Evolutionary conservation across 2,888 invertebrate genomes (phyloP).

Genomic region (Ophioninae sp.): DNA sequence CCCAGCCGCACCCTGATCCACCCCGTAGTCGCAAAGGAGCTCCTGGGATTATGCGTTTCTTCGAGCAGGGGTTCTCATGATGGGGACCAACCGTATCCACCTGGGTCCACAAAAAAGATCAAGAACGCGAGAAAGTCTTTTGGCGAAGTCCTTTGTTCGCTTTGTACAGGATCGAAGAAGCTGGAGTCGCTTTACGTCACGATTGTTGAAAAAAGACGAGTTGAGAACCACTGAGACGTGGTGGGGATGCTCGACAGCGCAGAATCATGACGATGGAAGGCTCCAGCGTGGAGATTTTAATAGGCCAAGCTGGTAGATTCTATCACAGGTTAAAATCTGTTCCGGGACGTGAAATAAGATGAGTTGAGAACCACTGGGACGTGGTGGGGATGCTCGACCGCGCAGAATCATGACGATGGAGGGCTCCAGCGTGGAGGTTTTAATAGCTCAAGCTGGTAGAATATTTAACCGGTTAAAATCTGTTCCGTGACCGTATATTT

Average conservation of each 20-base stretch:
- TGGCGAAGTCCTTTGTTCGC: background rate
- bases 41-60: conserved; percentile 67
- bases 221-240: conserved; percentile 32
- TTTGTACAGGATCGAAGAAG: background rate
- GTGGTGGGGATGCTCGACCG: conserved; percentile 13
- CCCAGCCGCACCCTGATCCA: conserved; percentile 69
- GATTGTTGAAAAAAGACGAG: background rate
- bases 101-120: conserved; percentile 10
- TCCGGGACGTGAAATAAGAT: background rate
- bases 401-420: background rate
- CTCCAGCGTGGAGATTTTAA: conserved; percentile 23
- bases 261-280: background rate
- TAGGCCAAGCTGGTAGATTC: conserved; percentile 52
- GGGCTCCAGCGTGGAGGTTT: conserved; percentile 18
- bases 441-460: conserved; percentile 51
- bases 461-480: conserved; percentile 41
- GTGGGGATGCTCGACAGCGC: conserved; percentile 12
- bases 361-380: conserved; percentile 30
- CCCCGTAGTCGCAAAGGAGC: conserved; percentile 58
- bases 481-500: no score
- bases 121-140: background rate
- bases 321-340: conserved; percentile 38
- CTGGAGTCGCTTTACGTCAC: background rate
- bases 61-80: conserved; percentile 63
- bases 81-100: background rate